phyloP scores from a whole-genome alignment of 2,888 invertebrate genomes.

The Drosophila trichaetosa region DNA sequence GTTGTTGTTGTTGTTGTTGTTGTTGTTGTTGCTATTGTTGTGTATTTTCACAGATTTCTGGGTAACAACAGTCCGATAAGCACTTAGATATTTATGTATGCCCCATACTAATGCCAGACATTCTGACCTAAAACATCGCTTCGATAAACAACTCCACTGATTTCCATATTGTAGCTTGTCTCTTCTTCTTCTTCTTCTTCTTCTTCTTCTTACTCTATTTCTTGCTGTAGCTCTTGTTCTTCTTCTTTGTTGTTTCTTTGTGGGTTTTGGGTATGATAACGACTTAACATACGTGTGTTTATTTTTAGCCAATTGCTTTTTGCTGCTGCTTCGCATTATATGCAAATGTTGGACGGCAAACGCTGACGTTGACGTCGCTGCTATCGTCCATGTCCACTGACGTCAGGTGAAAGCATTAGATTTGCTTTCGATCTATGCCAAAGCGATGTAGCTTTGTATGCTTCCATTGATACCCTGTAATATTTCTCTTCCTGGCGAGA shows the following conservation, averaged over 20 bases:
- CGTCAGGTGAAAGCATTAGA: conserved; percentile 51
- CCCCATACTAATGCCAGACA: conserved; percentile 7
- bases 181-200: not conserved
- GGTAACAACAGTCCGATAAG: conserved; percentile 23
- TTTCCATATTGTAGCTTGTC: conserved; percentile 54
- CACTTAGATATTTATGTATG: conserved; percentile 30
- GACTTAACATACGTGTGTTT: conserved; percentile 43
- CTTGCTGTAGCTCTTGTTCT: conserved; percentile 15
- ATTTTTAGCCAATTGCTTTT: conserved; percentile 52
- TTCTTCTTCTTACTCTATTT: conserved; percentile 2
- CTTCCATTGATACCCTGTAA: conserved; percentile 18
- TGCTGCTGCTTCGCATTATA: conserved; percentile 39
- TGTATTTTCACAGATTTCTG: conserved; percentile 15
- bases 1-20: not conserved
- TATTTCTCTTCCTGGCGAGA: not conserved
- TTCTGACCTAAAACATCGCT: conserved; percentile 24
- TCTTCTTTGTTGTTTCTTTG: conserved; percentile 8
- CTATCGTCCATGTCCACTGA: conserved; percentile 20
- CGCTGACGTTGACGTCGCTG: conserved; percentile 2
- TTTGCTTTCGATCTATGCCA: conserved; percentile 2
- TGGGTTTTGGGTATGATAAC: conserved; percentile 30
- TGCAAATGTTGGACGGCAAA: conserved; percentile 38
- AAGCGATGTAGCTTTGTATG: not conserved
- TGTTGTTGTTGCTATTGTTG: not conserved
- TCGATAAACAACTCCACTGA: conserved; percentile 53